phyloP scores from a whole-genome alignment of 2,797 vertebrate species.

The Zenarchopterus dispar region DNA sequence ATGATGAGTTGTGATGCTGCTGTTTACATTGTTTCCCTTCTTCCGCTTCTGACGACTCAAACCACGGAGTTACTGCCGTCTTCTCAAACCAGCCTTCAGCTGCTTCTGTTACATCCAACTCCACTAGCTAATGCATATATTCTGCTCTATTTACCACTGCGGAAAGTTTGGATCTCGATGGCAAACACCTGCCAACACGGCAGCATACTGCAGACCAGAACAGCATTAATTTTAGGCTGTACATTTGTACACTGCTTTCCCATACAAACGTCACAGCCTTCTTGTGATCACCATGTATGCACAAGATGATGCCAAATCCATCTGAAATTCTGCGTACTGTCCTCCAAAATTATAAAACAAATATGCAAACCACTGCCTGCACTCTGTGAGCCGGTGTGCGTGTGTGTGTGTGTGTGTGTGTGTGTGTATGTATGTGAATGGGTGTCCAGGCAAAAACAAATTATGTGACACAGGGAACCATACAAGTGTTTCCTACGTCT shows the following conservation, averaged over 20 bases:
- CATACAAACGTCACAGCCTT: slow-evolving; percentile 37
- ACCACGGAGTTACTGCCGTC: neutral
- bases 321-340: slow-evolving; percentile 4
- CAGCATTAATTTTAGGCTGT: slow-evolving; percentile 47
- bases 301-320: slow-evolving; percentile 18
- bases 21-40: slow-evolving; percentile 42
- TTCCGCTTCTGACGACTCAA: slow-evolving; percentile 10
- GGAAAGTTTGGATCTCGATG: slow-evolving; percentile 30
- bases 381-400: neutral
- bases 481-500: slow-evolving; percentile 37
- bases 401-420: slow-evolving; percentile 8
- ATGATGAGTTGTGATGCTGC: slow-evolving; percentile 56
- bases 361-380: slow-evolving; percentile 8
- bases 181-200: slow-evolving; percentile 56
- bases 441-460: slow-evolving; percentile 37
- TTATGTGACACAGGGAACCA: slow-evolving; percentile 42
- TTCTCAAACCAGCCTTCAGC: slow-evolving; percentile 15
- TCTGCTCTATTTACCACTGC: slow-evolving; percentile 37
- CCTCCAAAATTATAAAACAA: slow-evolving; percentile 35
- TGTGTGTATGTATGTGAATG: neutral
- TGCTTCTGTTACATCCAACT: slow-evolving; percentile 11
- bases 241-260: slow-evolving; percentile 59
- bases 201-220: slow-evolving; percentile 49
- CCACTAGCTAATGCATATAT: slow-evolving; percentile 32
- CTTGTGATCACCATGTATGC: slow-evolving; percentile 36